Evolutionary conservation across 2,888 invertebrate species (phyloP), one percentile per base, ranked within the genome.

Genomic region (Hyalella azteca): DNA sequence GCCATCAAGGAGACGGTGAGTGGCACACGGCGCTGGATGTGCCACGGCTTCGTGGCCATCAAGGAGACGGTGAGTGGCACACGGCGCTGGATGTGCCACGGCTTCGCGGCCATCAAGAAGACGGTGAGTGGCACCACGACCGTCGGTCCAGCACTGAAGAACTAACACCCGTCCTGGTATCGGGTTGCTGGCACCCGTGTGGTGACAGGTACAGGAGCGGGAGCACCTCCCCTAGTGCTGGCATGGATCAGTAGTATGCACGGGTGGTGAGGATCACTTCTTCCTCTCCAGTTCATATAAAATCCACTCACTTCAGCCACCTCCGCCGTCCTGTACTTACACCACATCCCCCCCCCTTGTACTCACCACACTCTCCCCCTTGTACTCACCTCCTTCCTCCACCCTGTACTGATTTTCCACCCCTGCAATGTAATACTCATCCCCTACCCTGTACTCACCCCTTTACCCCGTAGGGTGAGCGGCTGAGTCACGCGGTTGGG

Each of bases 1-100:
- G 97, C 99, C 78, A 91, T 94, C 78, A 94, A 97, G 88, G 98
- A 98, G 89, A 94, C 96, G 86, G 92, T 92, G 88, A 90, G 90
- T 87, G 84, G 39, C 19, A 98, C 98, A 0, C 91, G 98, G 7
- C 92, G 99, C 26, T 99, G 99, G 99, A 98, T 99, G 97, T 99
- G 99, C 88, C 99, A 99, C 89, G 99, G 98, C 50, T 99, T 99
- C 89, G 90, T 97, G 85, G 97, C 99, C 78, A 91, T 94, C 78
- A 94, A 97, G 88, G 98, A 98, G 89, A 94, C 96, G 86, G 92
- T 92, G 88, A 90, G 90, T 87, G 84, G 39, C 19, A 98, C 98
- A 0, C 91, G 98, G 7, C 92, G 99, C 26, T 99, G 99, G 99
- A 98, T 99, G 97, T 99, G 99, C 88, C 99, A 99, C 89, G 99